Percentiles rank a stretch among this genome's conserved stretches.
phyloP scores from a whole-genome alignment of 64 coral and sea anemone genomes.

The Catalaphyllia jardinei region DNA sequence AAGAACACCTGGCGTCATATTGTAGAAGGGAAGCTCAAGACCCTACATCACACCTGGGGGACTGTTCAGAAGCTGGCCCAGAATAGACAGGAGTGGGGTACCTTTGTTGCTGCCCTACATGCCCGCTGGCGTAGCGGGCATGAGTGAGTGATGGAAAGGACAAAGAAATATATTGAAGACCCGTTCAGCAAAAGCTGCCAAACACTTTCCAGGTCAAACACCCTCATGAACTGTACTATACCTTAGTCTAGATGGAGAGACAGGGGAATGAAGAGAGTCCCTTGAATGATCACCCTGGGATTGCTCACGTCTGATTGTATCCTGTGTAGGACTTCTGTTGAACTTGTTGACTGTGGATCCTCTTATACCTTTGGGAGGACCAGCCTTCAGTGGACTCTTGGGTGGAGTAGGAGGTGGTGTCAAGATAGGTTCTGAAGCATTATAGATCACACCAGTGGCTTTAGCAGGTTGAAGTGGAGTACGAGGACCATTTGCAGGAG shows the following conservation, averaged over 20 bases:
- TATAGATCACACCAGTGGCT: slow-evolving; percentile 56
- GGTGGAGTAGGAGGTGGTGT: slow-evolving; percentile 20
- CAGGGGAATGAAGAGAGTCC: not conserved
- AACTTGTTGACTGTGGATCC: slow-evolving; percentile 15
- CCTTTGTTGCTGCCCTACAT: no score
- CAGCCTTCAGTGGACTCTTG: not conserved
- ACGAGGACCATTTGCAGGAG: slow-evolving; percentile 23
- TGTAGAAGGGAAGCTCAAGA: no score
- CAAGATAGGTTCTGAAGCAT: not conserved
- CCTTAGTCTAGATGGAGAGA: slow-evolving; percentile 29
- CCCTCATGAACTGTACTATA: not conserved
- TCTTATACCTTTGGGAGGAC: slow-evolving; percentile 30
- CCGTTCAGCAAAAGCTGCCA: no score
- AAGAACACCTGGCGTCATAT: no score
- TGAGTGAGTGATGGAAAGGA: no score
- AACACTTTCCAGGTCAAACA: no score
- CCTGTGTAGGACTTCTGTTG: not conserved
- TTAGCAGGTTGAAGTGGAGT: slow-evolving; percentile 56
- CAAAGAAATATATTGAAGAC: not conserved
- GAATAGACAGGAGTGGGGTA: no score
- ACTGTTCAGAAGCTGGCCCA: no score
- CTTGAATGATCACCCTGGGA: not conserved
- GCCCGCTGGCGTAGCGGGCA: no score
- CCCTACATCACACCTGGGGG: no score
- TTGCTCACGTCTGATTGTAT: slow-evolving; percentile 16